Evolutionary conservation across 2,113 vertebrate species (phyloP), one percentile per base, ranked within the genome.

Genomic region (Nestor notabilis): DNA sequence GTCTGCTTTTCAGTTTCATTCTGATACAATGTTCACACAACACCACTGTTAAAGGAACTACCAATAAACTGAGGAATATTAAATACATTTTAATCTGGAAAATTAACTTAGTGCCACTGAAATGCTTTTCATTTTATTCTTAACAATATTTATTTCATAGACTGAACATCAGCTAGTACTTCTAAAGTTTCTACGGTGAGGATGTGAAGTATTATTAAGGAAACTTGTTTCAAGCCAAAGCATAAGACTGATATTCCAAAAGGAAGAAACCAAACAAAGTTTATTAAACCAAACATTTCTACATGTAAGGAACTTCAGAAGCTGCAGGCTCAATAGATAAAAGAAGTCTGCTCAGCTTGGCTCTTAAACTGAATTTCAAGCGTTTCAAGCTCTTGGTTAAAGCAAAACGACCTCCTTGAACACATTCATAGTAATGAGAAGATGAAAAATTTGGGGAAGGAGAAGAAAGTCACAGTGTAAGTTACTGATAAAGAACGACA

Each of bases 331-430:
- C 12, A 66, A 50, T 13, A 92, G 12, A 37, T 53, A 49, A 37
- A 78, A 56, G 21, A 87, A 87, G 29, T 23, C 17, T 66, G 47
- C 14, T 64, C 25, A 94, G 55, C 10, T 24, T 68, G 29, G n/a
- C 21, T 87, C 12, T 33, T 43, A 64, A 63, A 61, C 10, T 68
- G 43, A 71, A 9, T 39, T 64, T 16, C 47, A 76, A 3, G 4
- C 31, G 7, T 27, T 69, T 79, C 66, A 31, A 63, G 52, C 7
- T 88, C 55, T 55, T 39, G 15, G 11, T 72, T 88, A 65, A 88
- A 88, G 58, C 21, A 61, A 50, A 80, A 41, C 24, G 58, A 27
- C 2, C 0, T 0, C 8, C 9, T 14, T 1, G 3, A 43, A 50
- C 17, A 21, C 18, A 46, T 44, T 70, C 46, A 66, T 6, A 77